Base-by-base conservation (phyloP, 1,140 invertebrate genomes). In the Scylla paramamosain region DNA sequence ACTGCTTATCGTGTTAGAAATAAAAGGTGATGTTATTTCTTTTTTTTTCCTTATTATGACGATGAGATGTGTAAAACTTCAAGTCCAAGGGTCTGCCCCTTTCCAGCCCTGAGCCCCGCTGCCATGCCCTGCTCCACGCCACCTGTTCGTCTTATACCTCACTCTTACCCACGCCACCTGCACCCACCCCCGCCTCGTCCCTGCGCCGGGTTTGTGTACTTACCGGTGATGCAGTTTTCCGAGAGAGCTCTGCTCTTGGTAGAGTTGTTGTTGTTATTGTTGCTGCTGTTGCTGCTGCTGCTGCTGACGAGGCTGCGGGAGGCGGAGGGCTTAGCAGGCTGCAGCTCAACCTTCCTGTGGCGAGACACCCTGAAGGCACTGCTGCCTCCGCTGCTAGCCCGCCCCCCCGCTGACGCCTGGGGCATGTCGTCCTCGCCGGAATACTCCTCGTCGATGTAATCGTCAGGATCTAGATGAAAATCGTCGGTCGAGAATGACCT, bases 291-390 rank as follows among this genome's bases (percentile, higher is more conserved):
- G 92, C 48, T 91, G 77, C 48, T 86, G 92, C 32, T 92, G 59
- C 25, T 67, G 91, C 31, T 92, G 67, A 20, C 82, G 32, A 39
- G 25, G 31, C n/a, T 29, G 52, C 90, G 90, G 1, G 77, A 32
- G 28, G 91, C 77, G 3, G 84, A 88, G n/a, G 96, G 90, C 96
- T 96, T 96, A 14, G 97, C 96, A 6, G 97, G 96, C 31, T 96
- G 96, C 16, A 97, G 96, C 93, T 97, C 97, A 48, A 97, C 97
- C 96, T 97, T 97, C 93, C 97, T 96, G 95, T 97, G 97, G 84
- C 96, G 97, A 31, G 97, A 96, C 32, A 97, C 95, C 8, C 97
- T 97, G 94, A 97, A 97, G 83, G 96, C 97, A 96, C 97, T 96
- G 94, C 97, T 97, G 90, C 96, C 96, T 93, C 97, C 97, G 88